Base-by-base conservation (phyloP, 2,888 invertebrate species). In the Zygothrica quintamaculata region DNA sequence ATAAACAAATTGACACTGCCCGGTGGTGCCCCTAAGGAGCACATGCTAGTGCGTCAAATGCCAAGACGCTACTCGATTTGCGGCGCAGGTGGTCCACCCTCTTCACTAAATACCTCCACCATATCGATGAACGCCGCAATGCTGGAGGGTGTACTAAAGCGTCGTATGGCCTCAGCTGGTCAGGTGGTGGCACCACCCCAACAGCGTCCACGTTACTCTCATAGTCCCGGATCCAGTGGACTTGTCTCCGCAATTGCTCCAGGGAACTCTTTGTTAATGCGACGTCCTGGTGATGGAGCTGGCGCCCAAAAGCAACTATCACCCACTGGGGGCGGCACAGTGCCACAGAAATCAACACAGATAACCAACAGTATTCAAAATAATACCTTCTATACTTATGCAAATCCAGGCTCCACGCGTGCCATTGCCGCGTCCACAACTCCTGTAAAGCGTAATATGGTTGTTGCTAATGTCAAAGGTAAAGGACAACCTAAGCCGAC, bases 21-120 rank as follows among this genome's bases (percentile, higher is more conserved):
- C 1, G 12, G 6, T 0, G 6, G 7, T 11, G 0, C 8, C 8
- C 1, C 43, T 5, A 62, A 36, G 31, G 29, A 44, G n/a, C 48
- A 61, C 0, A 0, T 40, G 0, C 29, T 59, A 2, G 40, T 71
- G 18, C 74, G 65, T 2, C 77, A 71, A 33, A 59, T 79, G 76
- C 52, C 50, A 3, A 46, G 80, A 7, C 65, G 84, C 29, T 81
- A 64, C 8, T 81, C 84, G 15, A 47, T 77, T 7, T 80, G 80
- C 29, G 80, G 74, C 8, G 39, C 34, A 18, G 48, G 61, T 7
- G 69, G 52, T 0, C 48, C 60, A 4, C 13, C 1, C 9, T 18
- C 26, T 3, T 1, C 29, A 1, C n/a, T 29, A 2, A 26, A 50
- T 11, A 8, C 22, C 12, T 7, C 29, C 13, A 3, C 7, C 9